phyloP scores from a whole-genome alignment of 2,888 invertebrate genomes.

The Atethmia centrago region DNA sequence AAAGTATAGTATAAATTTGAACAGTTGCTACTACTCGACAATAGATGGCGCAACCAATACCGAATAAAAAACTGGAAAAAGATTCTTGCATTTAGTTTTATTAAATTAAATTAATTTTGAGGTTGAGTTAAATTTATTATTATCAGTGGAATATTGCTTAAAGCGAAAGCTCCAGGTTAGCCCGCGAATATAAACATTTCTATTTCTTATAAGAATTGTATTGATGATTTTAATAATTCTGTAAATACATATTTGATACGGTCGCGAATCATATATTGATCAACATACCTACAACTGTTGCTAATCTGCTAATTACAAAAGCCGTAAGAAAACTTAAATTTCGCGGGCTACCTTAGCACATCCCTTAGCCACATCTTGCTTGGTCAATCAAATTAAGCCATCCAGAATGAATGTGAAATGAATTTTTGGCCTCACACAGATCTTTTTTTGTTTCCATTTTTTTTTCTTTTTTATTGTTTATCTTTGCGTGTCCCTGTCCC shows the following conservation, averaged over 20 bases:
- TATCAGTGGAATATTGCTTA: neutral
- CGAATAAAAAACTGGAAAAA: no score
- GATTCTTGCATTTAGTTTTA: neutral
- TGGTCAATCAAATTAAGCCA: neutral
- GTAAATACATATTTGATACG: neutral
- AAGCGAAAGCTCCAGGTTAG: neutral
- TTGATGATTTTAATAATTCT: neutral
- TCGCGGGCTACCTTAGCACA: neutral
- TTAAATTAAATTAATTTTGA: neutral
- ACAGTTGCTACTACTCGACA: conserved; percentile 8
- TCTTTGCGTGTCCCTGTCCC: neutral
- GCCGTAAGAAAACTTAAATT: neutral
- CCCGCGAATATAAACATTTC: no score
- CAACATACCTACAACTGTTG: neutral
- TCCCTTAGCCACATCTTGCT: neutral
- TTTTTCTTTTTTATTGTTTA: neutral
- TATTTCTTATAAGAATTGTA: neutral
- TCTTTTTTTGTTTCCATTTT: neutral
- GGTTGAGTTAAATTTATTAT: neutral
- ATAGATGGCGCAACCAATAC: neutral
- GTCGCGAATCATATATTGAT: neutral
- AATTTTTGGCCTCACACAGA: neutral
- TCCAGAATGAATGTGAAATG: no score
- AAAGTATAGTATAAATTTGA: neutral
- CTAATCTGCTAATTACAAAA: neutral